Base-by-base conservation (phyloP, 2,113 vertebrate genomes). In the Nyctereutes procyonoides region DNA sequence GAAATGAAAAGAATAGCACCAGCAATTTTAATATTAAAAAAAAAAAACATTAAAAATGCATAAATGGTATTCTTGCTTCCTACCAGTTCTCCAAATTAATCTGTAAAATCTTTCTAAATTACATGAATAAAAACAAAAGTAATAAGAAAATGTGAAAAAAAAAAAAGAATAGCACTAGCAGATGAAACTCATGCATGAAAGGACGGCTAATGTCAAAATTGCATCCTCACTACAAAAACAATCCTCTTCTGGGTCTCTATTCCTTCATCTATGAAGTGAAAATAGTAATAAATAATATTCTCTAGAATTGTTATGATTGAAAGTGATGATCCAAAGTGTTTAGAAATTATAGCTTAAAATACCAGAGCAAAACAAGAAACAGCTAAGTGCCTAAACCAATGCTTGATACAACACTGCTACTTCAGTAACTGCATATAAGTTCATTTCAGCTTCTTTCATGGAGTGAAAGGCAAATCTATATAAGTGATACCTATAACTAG, bases 91-190 rank as follows among this genome's bases (percentile, higher is more conserved):
- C 60, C 43, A 95, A 84, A 88, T 43, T 71, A 84, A 93, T 87
- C 20, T 90, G 74, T 90, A 76, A 90, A 90, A 76, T 43, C 20
- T 86, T 95, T 73, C n/a, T 71, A 89, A 80, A 73, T 55, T n/a
- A 86, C n/a, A 73, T 63, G 56, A 95, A 77, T 55, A 13, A 43
- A 82, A 58, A 62, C 76, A 1, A 88, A 90, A 87, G 20, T 51
- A 67, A 55, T 55, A 85, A 60, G 2, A 83, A 77, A 81, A 88
- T 74, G 1, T 77, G 43, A 43, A 43, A 43, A 43, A 43, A 43
- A 43, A 43, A 43, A 43, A 43, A 43, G 43, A 74, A 24, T 14
- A 88, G 11, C 65, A 43, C 6, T 20, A 82, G 58, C 28, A 22
- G 20, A 48, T 60, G 19, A 90, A 77, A 83, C 3, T 6, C 32